Evolutionary conservation across 2,797 vertebrate species (phyloP).

Genomic region (Tangara arthus): DNA sequence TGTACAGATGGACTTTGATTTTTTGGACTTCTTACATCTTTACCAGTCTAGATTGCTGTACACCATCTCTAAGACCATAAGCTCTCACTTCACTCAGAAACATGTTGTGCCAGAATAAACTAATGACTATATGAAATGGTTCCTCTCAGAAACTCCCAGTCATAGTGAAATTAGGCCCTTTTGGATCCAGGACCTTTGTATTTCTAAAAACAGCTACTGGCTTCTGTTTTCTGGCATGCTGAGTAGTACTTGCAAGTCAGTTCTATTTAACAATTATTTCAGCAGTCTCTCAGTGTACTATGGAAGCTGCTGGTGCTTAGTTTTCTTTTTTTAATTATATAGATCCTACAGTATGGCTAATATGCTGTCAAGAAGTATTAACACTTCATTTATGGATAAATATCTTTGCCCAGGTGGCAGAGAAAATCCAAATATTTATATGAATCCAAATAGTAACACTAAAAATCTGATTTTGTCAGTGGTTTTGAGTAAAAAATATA

Average conservation of each 20-base stretch:
- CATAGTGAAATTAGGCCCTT: not conserved
- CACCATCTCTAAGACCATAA: not conserved
- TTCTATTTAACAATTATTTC: not conserved
- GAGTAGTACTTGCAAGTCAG: constrained; percentile 1
- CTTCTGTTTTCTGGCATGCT: not conserved
- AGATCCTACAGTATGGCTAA: not conserved
- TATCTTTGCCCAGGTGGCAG: not conserved
- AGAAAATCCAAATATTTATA: not conserved
- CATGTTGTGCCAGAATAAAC: constrained; percentile 46
- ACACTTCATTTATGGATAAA: not conserved
- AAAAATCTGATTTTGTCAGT: not conserved
- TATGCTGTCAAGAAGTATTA: not conserved
- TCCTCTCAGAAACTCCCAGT: not conserved
- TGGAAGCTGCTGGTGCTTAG: not conserved
- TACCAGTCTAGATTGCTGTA: not conserved
- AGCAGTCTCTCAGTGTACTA: not conserved
- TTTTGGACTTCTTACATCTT: not conserved
- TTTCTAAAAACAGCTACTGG: not conserved
- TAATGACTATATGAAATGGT: not conserved
- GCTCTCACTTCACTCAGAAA: not conserved
- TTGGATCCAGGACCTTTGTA: not conserved
- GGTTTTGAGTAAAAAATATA: not conserved
- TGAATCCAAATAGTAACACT: not conserved
- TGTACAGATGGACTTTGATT: not conserved
- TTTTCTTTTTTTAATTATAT: not conserved